phyloP scores from a whole-genome alignment of 2,797 vertebrate species.

The Characodon lateralis region DNA sequence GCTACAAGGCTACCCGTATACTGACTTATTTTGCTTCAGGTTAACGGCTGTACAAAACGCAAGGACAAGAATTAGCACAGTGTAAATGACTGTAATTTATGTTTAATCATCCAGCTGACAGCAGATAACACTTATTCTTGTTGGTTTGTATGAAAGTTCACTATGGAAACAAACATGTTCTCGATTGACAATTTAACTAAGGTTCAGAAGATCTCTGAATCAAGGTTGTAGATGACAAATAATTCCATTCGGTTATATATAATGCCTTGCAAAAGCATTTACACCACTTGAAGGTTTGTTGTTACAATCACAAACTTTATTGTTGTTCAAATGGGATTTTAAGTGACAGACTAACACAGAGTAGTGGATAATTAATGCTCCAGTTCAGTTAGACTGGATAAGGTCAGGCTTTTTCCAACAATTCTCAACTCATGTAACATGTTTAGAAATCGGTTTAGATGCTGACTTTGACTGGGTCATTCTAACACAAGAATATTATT shows the following conservation, averaged over 20 bases:
- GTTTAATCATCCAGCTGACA: not conserved
- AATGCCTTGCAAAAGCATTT: not conserved
- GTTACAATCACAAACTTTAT: not conserved
- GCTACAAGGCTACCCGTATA: not conserved
- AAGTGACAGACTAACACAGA: not conserved
- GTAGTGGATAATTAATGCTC: not conserved
- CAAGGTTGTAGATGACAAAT: not conserved
- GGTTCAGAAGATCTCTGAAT: not conserved
- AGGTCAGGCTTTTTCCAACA: no score
- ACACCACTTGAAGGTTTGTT: not conserved
- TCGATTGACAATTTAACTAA: no score
- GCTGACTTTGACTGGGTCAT: no score
- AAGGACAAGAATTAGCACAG: not conserved
- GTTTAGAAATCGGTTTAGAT: not conserved
- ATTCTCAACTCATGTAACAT: not conserved
- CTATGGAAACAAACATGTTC: not conserved
- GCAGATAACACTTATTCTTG: not conserved
- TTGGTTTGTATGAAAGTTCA: not conserved
- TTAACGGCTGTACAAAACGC: not conserved
- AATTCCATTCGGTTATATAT: not conserved
- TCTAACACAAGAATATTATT: no score
- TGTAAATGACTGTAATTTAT: not conserved
- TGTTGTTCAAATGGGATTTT: not conserved
- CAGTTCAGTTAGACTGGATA: not conserved
- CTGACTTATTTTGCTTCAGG: not conserved